Evolutionary conservation across 2,888 invertebrate species (phyloP).

Genomic region (Andrena trimmerana): DNA sequence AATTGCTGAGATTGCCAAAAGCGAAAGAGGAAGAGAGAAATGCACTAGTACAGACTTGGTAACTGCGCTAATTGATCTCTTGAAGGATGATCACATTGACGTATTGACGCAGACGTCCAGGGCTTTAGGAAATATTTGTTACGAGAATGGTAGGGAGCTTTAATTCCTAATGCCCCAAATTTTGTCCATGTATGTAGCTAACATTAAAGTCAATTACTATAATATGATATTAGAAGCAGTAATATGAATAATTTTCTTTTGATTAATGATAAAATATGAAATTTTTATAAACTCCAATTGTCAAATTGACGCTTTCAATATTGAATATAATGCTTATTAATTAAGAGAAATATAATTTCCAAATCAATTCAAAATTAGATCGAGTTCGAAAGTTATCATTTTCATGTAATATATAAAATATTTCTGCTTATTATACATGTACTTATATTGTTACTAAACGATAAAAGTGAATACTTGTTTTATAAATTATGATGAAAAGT

Average conservation of each 20-base stretch:
- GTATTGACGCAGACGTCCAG: conserved; percentile 91
- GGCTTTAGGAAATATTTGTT: conserved; percentile 95
- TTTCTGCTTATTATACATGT: no score
- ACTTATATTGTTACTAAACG: no score
- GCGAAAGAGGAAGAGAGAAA: conserved; percentile 90
- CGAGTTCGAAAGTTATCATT: no score
- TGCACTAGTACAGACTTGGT: conserved; percentile 89
- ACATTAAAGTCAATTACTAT: conserved; percentile 38
- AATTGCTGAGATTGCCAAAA: conserved; percentile 93
- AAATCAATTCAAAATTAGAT: no score
- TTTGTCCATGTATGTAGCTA: conserved; percentile 54
- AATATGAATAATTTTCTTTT: not conserved
- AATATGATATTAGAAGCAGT: not conserved
- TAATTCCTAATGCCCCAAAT: conserved; percentile 38
- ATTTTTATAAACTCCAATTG: no score
- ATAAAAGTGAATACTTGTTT: no score
- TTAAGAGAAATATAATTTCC: no score
- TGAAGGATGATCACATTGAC: conserved; percentile 86
- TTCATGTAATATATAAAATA: no score
- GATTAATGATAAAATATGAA: no score
- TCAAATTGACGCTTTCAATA: no score
- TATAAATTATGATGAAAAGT: no score
- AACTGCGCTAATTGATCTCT: conserved; percentile 87
- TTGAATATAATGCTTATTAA: no score
- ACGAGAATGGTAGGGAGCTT: conserved; percentile 89